Base-by-base conservation (phyloP, 2,797 vertebrate species). In the Furcifer pardalis region DNA sequence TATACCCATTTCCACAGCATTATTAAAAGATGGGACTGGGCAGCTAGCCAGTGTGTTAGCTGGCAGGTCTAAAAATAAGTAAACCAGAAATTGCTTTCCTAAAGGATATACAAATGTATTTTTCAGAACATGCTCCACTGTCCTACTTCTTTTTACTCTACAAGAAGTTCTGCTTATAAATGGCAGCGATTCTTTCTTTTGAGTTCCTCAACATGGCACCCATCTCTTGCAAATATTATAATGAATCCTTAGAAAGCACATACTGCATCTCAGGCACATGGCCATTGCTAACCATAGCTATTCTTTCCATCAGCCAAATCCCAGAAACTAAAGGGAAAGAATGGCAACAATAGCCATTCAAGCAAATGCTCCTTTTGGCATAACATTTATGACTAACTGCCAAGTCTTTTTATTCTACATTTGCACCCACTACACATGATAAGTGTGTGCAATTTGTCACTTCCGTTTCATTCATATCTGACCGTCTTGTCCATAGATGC, bases 151-250 rank as follows among this genome's bases (percentile, higher is more conserved):
- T 83, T 27, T 85, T 19, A 65, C 65, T 68, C 25, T 15, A 27
- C 37, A 71, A 19, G 4, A 77, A 10, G 52, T 1, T 0, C 68
- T 84, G 23, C 30, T 35, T 90, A 79, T 32, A 84, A 79, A 87
- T 86, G 87, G 37, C 89, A 91, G 86, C n/a, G 86, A 90, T 84
- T 76, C 35, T 91, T 90, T 81, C 83, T 91, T 90, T 76, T 52
- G 81, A 86, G 83, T 86, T 87, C 63, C 66, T 74, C 69, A 88
- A 77, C 84, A 37, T 73, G 86, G 66, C 86, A 86, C 84, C 71
- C 83, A 87, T 89, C 78, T 86, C 91, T 60, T 89, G 77, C 85
- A 84, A 42, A 79, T 60, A 44, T 87, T 86, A 84, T 77, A 79
- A 82, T 86, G 44, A 90, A 91, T 82, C 88, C 93, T 87, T 86